A percentile compares a stretch with the other conserved stretches of the same genome.
phyloP scores from a whole-genome alignment of 2,113 vertebrate genomes.

The Scomber japonicus region DNA sequence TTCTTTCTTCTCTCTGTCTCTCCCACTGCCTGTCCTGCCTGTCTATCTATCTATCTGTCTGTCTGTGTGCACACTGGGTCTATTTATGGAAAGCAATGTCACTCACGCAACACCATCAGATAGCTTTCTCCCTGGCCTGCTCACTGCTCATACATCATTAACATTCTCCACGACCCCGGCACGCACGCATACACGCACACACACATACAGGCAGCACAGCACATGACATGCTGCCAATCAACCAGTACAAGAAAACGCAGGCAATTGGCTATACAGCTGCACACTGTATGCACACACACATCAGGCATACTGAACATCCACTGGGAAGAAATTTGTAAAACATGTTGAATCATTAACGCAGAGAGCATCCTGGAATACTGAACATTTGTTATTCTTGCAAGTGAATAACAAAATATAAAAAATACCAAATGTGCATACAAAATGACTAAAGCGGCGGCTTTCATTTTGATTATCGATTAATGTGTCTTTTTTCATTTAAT shows the following conservation, averaged over 20 bases:
- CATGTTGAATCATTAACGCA: neutral
- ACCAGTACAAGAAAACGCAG: constrained; percentile 25
- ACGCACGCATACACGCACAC: constrained; percentile 30
- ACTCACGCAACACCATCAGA: constrained; percentile 84
- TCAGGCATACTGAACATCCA: neutral
- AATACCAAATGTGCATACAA: too few species aligned
- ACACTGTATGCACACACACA: constrained; percentile 35
- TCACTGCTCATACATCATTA: constrained; percentile 84
- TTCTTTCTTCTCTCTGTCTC: constrained; percentile 13
- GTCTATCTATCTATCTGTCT: constrained; percentile 56
- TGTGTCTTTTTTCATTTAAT: neutral
- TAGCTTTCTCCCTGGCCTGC: constrained; percentile 79
- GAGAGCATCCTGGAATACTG: neutral
- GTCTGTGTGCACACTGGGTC: constrained; percentile 66
- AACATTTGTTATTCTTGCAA: neutral
- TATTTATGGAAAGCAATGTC: constrained; percentile 87
- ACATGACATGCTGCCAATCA: constrained; percentile 63
- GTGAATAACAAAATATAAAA: too few species aligned
- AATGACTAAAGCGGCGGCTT: neutral
- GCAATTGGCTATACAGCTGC: constrained; percentile 32
- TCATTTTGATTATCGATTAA: neutral
- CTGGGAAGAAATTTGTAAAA: constrained; percentile 7
- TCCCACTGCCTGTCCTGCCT: constrained; percentile 41
- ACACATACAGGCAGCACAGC: constrained; percentile 10
- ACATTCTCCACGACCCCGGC: constrained; percentile 72